Evolutionary conservation across 2,113 vertebrate genomes (phyloP).

Genomic region (Phodopus roborovskii): DNA sequence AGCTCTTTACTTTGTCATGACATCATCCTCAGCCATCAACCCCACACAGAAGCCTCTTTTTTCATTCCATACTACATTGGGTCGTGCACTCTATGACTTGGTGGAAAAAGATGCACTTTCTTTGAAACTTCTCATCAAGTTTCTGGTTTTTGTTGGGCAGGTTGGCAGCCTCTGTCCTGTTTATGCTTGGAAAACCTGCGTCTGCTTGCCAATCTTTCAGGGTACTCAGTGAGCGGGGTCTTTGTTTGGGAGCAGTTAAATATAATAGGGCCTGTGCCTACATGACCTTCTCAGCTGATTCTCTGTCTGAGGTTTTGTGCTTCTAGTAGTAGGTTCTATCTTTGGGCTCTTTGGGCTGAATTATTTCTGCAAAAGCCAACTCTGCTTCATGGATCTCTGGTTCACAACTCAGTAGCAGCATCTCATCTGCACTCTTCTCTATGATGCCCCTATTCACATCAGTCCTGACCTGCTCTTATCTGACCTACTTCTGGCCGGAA

Average conservation of each 20-base stretch:
- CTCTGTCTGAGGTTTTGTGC: not conserved
- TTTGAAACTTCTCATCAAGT: conserved; percentile 45
- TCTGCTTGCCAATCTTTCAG: conserved; percentile 38
- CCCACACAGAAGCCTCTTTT: conserved; percentile 59
- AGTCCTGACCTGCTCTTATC: not conserved
- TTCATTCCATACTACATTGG: not conserved
- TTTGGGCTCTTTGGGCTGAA: not conserved
- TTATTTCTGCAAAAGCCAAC: not conserved
- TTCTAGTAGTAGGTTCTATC: not conserved
- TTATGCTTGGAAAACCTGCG: not conserved
- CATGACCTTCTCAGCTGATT: not conserved
- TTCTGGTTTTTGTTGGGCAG: conserved; percentile 35
- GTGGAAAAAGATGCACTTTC: conserved; percentile 63
- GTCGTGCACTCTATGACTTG: not conserved
- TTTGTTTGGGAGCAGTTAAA: not conserved
- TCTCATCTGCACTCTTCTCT: accelerated
- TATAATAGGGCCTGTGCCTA: too few relatives aligned
- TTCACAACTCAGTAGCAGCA: not conserved
- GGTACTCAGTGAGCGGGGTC: not conserved
- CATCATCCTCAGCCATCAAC: not conserved
- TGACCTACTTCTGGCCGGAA: not conserved
- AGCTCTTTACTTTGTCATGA: not conserved
- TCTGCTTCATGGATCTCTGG: not conserved
- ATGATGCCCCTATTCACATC: accelerated
- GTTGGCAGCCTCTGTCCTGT: not conserved